phyloP scores from a whole-genome alignment of 35 echinoderm and acorn worm genomes.

The Stichopus chloronotus region DNA sequence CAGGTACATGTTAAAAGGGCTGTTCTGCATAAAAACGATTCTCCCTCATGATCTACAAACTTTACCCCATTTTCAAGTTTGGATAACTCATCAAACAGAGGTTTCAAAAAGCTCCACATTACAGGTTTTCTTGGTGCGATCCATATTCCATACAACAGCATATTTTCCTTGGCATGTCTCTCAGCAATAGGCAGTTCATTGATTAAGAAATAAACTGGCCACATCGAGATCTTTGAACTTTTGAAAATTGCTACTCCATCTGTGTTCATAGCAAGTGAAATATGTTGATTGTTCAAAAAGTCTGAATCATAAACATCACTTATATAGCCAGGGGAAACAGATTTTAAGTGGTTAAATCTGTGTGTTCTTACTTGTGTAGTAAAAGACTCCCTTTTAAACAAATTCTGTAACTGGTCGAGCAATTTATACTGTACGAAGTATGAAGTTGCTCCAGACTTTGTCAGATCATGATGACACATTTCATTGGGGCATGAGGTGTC shows the following conservation, averaged over 20 bases:
- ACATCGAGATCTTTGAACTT: constrained; percentile 59
- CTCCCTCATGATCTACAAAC: constrained; percentile 19
- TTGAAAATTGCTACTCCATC: constrained; percentile 61
- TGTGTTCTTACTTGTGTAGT: not conserved
- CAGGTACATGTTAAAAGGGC: constrained; percentile 59
- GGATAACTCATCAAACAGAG: constrained; percentile 32
- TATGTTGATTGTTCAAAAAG: constrained; percentile 40
- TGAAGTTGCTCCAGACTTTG: not conserved
- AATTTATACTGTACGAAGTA: not conserved
- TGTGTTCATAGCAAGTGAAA: constrained; percentile 53
- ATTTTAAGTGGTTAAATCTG: not conserved
- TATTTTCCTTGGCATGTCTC: constrained; percentile 50
- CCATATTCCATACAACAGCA: constrained; percentile 14
- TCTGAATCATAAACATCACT: constrained; percentile 57
- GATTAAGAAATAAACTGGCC: constrained; percentile 51
- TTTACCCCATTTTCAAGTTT: constrained; percentile 50
- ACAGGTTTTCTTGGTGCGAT: not conserved
- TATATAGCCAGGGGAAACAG: not conserved
- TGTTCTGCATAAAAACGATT: constrained; percentile 42
- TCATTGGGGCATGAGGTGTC: not conserved
- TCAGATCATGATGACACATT: not conserved
- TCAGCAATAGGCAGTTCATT: constrained; percentile 49
- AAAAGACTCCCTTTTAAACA: not conserved
- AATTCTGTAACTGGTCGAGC: not conserved
- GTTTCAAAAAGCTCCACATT: constrained; percentile 24